A percentile compares a stretch with the other conserved stretches of the same genome.
Conservation (phyloP, 2,888 invertebrate genomes). For the Nudaria mundana region DNA sequence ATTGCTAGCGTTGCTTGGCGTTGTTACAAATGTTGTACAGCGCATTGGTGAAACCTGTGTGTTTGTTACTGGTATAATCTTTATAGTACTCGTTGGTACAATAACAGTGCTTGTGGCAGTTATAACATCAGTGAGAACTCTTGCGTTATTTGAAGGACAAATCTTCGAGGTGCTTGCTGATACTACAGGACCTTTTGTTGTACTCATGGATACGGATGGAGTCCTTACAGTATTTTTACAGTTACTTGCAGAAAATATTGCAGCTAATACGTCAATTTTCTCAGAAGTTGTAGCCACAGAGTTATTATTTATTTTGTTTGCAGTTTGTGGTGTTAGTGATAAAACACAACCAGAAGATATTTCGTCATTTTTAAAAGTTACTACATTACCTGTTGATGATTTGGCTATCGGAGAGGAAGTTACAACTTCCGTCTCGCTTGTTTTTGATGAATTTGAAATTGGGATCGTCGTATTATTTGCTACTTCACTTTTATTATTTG, state of each 20-base stretch:
- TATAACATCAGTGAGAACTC: neutral
- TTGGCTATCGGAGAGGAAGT: conserved; percentile 3
- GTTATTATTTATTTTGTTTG: conserved; percentile 8
- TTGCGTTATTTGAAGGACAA: neutral
- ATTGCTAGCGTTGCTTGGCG: neutral
- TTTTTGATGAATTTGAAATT: conserved; percentile 3
- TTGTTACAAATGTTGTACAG: no score
- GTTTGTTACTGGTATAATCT: neutral
- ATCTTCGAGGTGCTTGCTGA: neutral
- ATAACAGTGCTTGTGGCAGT: neutral
- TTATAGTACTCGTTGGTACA: neutral
- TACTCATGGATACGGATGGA: neutral
- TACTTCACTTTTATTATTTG: conserved; percentile 15
- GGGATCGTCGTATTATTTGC: conserved; percentile 1
- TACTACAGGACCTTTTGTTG: neutral
- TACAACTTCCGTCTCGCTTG: neutral
- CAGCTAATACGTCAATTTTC: conserved; percentile 8
- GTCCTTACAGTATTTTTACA: neutral
- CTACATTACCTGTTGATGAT: conserved; percentile 14
- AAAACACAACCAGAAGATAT: conserved; percentile 10
- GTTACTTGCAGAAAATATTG: conserved; percentile 13
- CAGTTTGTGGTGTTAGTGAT: conserved; percentile 16
- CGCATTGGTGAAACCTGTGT: neutral
- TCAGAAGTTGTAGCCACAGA: conserved; percentile 10
- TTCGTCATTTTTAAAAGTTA: conserved; percentile 8